Evolutionary conservation across 1,140 invertebrate species (phyloP).

Genomic region (Drosophila sp.): DNA sequence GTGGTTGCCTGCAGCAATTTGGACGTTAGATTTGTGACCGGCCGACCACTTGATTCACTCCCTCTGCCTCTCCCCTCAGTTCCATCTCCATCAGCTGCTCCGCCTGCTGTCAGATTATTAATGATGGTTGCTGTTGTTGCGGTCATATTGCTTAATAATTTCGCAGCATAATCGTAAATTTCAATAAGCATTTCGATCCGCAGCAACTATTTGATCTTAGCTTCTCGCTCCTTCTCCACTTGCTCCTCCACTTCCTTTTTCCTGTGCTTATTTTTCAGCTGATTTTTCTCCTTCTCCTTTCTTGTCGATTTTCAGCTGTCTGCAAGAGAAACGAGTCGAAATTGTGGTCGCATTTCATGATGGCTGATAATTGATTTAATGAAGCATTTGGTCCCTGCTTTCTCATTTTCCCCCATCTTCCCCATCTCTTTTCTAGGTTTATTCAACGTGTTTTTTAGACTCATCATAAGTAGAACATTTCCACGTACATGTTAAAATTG

Average conservation of each 20-base stretch:
- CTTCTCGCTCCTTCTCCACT: neutral
- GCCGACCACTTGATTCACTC: constrained; percentile 15
- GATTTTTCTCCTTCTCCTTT: neutral
- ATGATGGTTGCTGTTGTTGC: constrained; percentile 54
- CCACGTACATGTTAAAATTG: neutral
- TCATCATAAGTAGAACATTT: neutral
- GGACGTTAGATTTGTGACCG: constrained; percentile 55
- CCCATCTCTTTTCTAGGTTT: neutral
- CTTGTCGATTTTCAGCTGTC: constrained; percentile 17
- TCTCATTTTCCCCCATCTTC: neutral
- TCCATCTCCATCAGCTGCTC: neutral
- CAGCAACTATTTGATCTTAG: constrained; percentile 3
- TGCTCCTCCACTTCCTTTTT: neutral
- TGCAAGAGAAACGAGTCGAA: constrained; percentile 60
- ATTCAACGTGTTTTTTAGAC: no score
- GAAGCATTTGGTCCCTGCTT: constrained; percentile 51
- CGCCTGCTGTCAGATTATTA: constrained; percentile 37
- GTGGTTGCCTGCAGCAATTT: constrained; percentile 63
- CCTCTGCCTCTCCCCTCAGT: neutral
- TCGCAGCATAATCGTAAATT: constrained; percentile 78
- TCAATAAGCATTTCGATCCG: constrained; percentile 63
- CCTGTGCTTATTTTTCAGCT: neutral
- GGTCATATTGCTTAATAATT: constrained; percentile 81
- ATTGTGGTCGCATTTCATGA: constrained; percentile 24
- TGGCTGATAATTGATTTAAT: constrained; percentile 68